Percentiles rank a stretch among this genome's conserved stretches.
Conservation (phyloP, 2,888 invertebrate species). For the Tetranychus truncatus region DNA sequence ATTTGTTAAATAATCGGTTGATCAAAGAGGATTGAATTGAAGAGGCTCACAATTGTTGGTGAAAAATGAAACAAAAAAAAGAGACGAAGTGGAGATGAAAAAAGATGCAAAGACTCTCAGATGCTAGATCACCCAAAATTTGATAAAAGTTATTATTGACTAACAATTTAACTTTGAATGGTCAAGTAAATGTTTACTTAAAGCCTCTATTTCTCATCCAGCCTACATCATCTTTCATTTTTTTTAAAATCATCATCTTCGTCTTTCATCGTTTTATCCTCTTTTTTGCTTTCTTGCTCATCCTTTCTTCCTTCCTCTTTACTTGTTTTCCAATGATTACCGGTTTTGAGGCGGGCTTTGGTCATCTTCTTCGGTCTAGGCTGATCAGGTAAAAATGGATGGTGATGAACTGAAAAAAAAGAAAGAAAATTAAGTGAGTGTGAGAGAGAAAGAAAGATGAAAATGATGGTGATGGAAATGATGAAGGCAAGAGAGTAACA, state of each 20-base stretch:
- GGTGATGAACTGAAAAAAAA: neutral
- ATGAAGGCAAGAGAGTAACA: neutral
- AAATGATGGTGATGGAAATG: slow-evolving; percentile 2
- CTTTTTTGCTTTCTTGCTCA: neutral
- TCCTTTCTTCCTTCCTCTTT: neutral
- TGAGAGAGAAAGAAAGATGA: neutral
- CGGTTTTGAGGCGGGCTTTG: neutral
- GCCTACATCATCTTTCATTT: neutral
- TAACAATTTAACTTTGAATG: no score
- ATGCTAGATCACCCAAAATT: no score
- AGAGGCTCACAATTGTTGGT: no score
- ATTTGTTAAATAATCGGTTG: no score
- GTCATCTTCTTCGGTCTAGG: neutral
- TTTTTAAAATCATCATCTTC: neutral
- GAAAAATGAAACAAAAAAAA: no score
- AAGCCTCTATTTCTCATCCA: neutral
- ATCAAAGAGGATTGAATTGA: no score
- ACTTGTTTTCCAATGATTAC: neutral
- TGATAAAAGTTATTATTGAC: no score
- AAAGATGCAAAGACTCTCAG: no score
- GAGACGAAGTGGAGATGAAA: no score
- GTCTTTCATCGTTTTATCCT: neutral
- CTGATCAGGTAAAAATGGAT: neutral
- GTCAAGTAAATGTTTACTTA: neutral
- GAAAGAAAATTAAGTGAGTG: neutral